Evolutionary conservation across 2,888 invertebrate species (phyloP), one percentile per base, ranked within the genome.

Genomic region (Arrhopalites spinosus): DNA sequence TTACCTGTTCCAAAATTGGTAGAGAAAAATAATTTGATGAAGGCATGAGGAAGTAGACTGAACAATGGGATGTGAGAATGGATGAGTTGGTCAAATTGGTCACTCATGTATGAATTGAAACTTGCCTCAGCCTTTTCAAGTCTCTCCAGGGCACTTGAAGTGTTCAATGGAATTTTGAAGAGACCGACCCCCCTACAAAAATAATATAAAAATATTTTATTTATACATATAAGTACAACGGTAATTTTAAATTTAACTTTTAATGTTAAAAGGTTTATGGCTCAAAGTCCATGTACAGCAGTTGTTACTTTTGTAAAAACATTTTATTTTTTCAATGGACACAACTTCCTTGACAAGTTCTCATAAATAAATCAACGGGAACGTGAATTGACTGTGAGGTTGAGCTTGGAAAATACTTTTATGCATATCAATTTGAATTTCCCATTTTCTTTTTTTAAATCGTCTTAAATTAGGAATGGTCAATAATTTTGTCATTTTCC

Each of bases 1-100:
- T n/a, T 36, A 11, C 36, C 36, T 2, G 82, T 82, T 56, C 82
- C 82, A 77, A 82, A 82, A 75, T 82, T 82, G 15, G 77, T 78
- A 0, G 75, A 73, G 61, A 82, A 82, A 63, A 82, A 82, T 64
- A 79, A 71, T 61, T 78, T 78, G 27, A 82, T 70, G 11, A 81
- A 64, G 1, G 36, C 30, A 47, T 53, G 63, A 0, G 82, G 82
- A 25, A 81, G 75, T 2, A 80, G 71, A 68, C 77, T 73, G 27
- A 82, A 77, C 13, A 82, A 72, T 7, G 82, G 82, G 53, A 82
- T 78, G 45, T 80, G 80, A 1, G 74, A 67, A 25, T 82, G 82
- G 11, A 82, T 76, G 0, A 81, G 20, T 36, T 79, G 77, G 25
- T 82, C 78, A 59, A 75, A 81, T 56, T 78, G 78, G 13, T 77